Evolutionary conservation across 37 sponge, comb jelly and placozoan genomes (phyloP), one percentile per base, ranked within the genome.

Genomic region (Bolinopsis microptera): DNA sequence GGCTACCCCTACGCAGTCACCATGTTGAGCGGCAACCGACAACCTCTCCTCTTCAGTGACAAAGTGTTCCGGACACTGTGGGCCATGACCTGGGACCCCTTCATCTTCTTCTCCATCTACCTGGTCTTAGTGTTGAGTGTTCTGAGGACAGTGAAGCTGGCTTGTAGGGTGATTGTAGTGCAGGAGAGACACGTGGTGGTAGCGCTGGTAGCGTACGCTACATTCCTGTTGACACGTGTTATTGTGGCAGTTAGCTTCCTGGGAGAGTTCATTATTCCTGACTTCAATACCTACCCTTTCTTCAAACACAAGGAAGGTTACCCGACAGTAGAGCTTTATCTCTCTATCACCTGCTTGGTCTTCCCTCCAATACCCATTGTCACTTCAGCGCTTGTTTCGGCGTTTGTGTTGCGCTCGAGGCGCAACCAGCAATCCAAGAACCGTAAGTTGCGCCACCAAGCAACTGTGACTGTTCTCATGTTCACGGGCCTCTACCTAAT

Each of bases 21-120:
- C 3, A 39, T 86, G 90, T 27, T 86, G 48, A 86, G 61, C 35
- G 90, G 90, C 3, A 13, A 1, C 61, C 32, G 90, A 38, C 9
- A 39, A 13, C 41, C n/a, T 5, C 61, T 41, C 30, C 30, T 86
- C 28, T 86, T 86, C 48, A 3, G 27, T 1, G 39, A 27, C 61
- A 40, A 28, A 2, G n/a, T 41, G 26, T 86, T 86, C 31, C n/a
- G 35, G 31, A 86, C 90, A 5, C n/a, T 39, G 26, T 86, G 90
- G 90, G 90, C 38, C 25, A 38, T 86, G 41, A 40, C 90, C 24
- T 86, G 61, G 61, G 90, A 86, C 23, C 90, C 90, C 28, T 86
- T 86, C 30, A 48, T 86, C 26, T 86, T 36, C 30, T n/a, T 41
- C 48, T 23, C 61, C 31, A 41, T 86, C 28, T 86, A 28, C 90